Conservation (phyloP, 1,140 invertebrate species). For the Tetragonula clypearis region DNA sequence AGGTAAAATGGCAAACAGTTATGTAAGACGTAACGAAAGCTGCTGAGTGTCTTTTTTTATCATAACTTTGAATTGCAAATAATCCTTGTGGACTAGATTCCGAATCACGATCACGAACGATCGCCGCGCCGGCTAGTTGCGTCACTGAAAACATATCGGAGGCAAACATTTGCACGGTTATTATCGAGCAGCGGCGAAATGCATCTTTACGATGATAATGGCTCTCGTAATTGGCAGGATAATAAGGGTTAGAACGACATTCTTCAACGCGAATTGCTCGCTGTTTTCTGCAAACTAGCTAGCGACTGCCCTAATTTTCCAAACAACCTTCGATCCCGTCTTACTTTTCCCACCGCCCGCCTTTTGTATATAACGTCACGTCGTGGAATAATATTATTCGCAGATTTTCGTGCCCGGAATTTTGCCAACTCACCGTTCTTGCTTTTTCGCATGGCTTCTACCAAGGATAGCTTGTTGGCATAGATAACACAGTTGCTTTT, state of each 20-base stretch:
- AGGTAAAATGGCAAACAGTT: not conserved
- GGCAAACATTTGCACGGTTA: slow-evolving; percentile 36
- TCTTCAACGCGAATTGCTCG: slow-evolving; percentile 9
- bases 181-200: slow-evolving; percentile 7
- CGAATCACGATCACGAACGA: slow-evolving; percentile 26
- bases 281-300: not conserved
- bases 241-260: slow-evolving; percentile 25
- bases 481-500: not conserved
- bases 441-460: not conserved
- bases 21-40: not conserved
- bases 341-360: not conserved
- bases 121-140: not conserved
- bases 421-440: not conserved
- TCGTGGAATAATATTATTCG: slow-evolving; percentile 20
- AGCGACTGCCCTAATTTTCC: slow-evolving; percentile 8
- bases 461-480: not conserved
- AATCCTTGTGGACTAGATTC: slow-evolving; percentile 1
- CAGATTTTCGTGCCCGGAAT: slow-evolving; percentile 25
- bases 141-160: slow-evolving; percentile 15
- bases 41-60: slow-evolving; percentile 30
- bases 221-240: slow-evolving; percentile 19
- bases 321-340: slow-evolving; percentile 16
- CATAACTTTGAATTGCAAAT: slow-evolving; percentile 49
- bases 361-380: slow-evolving; percentile 8
- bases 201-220: slow-evolving; percentile 25